Evolutionary conservation across 2,888 invertebrate species (phyloP).

Genomic region (Dendrolimus houi): DNA sequence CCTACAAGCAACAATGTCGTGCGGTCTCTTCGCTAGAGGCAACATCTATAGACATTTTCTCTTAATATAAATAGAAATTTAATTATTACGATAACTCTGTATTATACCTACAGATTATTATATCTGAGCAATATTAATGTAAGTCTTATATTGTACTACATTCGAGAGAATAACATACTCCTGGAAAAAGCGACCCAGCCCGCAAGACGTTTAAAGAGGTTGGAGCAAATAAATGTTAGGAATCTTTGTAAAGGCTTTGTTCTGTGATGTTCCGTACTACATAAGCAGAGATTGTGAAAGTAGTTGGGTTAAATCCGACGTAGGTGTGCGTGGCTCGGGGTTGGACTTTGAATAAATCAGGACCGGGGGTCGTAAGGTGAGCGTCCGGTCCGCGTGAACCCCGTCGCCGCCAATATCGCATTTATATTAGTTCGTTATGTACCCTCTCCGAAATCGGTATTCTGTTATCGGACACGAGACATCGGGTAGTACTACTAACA

Average conservation of each 20-base stretch:
- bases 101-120: neutral
- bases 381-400: conserved; percentile 14
- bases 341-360: conserved; percentile 51
- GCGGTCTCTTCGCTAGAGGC: neutral
- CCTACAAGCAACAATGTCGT: neutral
- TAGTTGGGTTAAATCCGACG: conserved; percentile 28
- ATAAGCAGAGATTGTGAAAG: conserved; percentile 30
- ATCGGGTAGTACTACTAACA: conserved; percentile 11
- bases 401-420: conserved; percentile 38
- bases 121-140: neutral
- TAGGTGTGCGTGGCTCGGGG: conserved; percentile 27
- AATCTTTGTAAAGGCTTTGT: conserved; percentile 4
- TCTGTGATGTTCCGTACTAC: conserved; percentile 7
- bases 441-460: conserved; percentile 23
- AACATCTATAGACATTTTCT: neutral
- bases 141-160: neutral
- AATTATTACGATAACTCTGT: neutral
- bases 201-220: neutral
- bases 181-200: neutral
- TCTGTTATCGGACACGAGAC: conserved; percentile 29
- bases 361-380: conserved; percentile 37
- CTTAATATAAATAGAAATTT: neutral
- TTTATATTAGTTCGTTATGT: conserved; percentile 51
- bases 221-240: neutral
- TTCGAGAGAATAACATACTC: neutral